These are phyloP conservation scores for Gallinago media DNA, from an alignment of 2,113 vertebrate species.

Conservation along the genomic window DNA sequence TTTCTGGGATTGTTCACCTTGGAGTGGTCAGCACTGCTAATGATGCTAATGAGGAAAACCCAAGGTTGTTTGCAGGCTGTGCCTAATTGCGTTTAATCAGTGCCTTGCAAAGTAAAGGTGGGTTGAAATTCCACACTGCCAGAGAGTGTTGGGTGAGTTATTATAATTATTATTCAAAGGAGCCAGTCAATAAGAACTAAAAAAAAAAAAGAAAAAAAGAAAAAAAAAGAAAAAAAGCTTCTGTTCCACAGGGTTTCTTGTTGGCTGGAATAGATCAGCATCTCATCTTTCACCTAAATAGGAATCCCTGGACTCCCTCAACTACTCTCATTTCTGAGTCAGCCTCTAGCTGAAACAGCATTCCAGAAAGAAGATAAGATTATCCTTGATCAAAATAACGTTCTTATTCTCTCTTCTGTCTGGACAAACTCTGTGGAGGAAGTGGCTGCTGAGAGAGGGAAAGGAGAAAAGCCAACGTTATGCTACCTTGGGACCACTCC, in stretches of 20 bases:
- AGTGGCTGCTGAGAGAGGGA: slow-evolving; percentile 30
- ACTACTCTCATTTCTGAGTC: slow-evolving; percentile 16
- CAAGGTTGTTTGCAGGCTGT: not conserved
- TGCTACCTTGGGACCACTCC: slow-evolving; percentile 4
- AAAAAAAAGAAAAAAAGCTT: not conserved
- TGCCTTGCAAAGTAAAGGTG: not conserved
- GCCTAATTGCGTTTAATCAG: not conserved
- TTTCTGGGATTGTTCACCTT: not conserved
- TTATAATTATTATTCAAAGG: not conserved
- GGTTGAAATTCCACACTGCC: not conserved
- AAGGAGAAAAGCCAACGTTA: slow-evolving; percentile 4
- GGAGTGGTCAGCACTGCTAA: not conserved
- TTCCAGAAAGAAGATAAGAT: slow-evolving; percentile 59
- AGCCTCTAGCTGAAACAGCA: slow-evolving; percentile 44
- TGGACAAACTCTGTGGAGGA: slow-evolving; percentile 18
- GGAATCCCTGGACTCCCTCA: slow-evolving; percentile 32
- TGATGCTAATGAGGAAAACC: not conserved
- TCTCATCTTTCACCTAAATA: slow-evolving; percentile 59
- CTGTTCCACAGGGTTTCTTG: slow-evolving; percentile 18
- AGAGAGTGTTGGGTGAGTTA: not conserved
- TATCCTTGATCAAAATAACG: slow-evolving; percentile 56
- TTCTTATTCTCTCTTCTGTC: slow-evolving; percentile 39
- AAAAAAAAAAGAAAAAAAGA: not conserved
- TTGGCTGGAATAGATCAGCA: slow-evolving; percentile 3
- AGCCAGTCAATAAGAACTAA: not conserved